Percentiles rank a stretch among this genome's conserved stretches.
Evolutionary conservation across 2,797 vertebrate genomes (phyloP).

Genomic region (Anguilla obscura): DNA sequence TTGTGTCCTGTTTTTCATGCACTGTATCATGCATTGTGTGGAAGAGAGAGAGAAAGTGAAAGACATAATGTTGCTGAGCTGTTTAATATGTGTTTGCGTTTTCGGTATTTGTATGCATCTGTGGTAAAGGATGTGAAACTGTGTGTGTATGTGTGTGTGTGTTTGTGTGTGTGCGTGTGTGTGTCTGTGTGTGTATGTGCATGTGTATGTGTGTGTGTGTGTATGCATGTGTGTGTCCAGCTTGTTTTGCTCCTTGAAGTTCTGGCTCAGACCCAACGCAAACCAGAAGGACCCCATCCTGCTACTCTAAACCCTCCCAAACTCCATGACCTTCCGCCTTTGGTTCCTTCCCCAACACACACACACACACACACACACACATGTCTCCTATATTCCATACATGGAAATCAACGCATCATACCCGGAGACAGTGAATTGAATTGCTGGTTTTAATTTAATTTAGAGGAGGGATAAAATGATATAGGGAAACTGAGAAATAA

Average conservation of each 20-base stretch:
- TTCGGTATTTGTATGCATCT: slow-evolving; percentile 25
- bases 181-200: background rate
- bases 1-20: background rate
- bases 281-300: slow-evolving; percentile 71
- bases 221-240: slow-evolving; percentile 23
- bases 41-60: background rate
- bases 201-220: background rate
- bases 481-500: slow-evolving; percentile 33
- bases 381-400: background rate
- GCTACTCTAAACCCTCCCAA: slow-evolving; percentile 66
- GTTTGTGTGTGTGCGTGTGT: background rate
- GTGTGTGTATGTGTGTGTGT: slow-evolving; percentile 14
- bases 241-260: slow-evolving; percentile 63
- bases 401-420: background rate
- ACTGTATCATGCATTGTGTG: no score
- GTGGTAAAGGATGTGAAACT: background rate
- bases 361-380: slow-evolving; percentile 18
- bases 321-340: slow-evolving; percentile 56
- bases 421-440: background rate
- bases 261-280: slow-evolving; percentile 67
- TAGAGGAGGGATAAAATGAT: slow-evolving; percentile 38
- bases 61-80: background rate
- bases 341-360: slow-evolving; percentile 49
- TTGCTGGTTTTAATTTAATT: background rate
- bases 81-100: background rate